phyloP scores from a whole-genome alignment of 2,797 vertebrate species.

The Thamnophis elegans region DNA sequence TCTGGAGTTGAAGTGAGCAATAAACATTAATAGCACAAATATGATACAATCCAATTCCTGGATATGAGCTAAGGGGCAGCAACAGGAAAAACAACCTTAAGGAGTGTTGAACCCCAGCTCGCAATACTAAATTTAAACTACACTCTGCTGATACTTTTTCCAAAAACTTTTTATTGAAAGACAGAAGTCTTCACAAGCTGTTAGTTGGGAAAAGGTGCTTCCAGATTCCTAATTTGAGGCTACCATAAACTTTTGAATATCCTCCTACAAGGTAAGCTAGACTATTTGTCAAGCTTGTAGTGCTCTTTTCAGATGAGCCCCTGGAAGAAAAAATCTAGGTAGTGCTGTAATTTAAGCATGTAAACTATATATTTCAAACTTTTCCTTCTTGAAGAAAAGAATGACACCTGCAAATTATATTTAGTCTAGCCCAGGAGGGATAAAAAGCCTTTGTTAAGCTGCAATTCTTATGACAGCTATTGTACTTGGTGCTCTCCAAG shows the following conservation, averaged over 20 bases:
- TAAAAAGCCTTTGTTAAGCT: background rate
- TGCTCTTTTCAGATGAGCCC: background rate
- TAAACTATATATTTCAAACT: background rate
- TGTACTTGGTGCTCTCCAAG: background rate
- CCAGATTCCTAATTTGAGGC: background rate
- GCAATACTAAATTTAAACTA: background rate
- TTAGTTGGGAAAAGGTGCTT: background rate
- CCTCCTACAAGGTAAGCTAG: background rate
- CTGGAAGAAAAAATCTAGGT: background rate
- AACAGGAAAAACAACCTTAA: background rate
- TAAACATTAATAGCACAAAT: background rate
- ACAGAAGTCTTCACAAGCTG: background rate
- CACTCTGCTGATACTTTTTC: background rate
- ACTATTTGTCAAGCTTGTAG: background rate
- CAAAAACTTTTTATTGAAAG: background rate
- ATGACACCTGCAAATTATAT: background rate
- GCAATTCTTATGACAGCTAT: background rate
- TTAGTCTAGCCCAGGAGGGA: background rate
- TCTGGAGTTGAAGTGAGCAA: background rate
- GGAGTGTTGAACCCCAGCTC: background rate
- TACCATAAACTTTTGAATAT: background rate
- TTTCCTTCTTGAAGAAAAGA: background rate
- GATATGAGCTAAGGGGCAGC: background rate
- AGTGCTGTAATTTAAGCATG: background rate
- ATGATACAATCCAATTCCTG: background rate